Base-by-base conservation (phyloP, 2,888 invertebrate genomes). In the Hirtodrosophila trivittata region DNA sequence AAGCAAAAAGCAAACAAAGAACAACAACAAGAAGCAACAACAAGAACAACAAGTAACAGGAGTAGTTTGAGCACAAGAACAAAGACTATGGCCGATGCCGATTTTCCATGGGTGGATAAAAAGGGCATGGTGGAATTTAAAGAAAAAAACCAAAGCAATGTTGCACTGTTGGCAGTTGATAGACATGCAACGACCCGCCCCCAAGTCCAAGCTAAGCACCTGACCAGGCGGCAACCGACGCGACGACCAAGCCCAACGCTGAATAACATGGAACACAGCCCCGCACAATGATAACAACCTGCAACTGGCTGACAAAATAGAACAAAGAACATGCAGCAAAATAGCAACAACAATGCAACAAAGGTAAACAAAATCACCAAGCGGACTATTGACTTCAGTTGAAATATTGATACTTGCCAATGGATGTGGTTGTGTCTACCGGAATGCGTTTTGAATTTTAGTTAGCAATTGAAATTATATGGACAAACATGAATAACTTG, bases 1-100 rank as follows among this genome's bases (percentile, higher is more conserved):
- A 58, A 52, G 51, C 54, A 62, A 72, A 56, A 58, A 54, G 56
- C 49, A 72, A 69, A 59, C 58, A 75, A 68, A 71, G 59, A 60
- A 43, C 1, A 1, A 50, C 32, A 58, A 13, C 58, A 39, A 39
- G 32, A 42, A 55, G 54, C 37, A 45, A 37, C 41, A 56, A 32
- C 13, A 57, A 28, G 18, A 51, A 51, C 42, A 45, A 18, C 41
- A 33, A 16, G 7, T 10, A 12, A 6, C 37, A 49, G 25, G n/a
- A 21, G 18, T 21, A 21, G 18, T 2, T 3, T 21, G 18, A 21
- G 18, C 18, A 49, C 46, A 49, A 35, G 43, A 49, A 43, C 62
- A 55, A 49, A 39, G 12, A 32, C 26, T 28, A 14, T 42, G 46
- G 8, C 6, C 14, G 14, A 1, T 10, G 16, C 28, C n/a, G n/a